phyloP scores from a whole-genome alignment of 2,113 vertebrate species.

The Cyanoderma ruficeps region DNA sequence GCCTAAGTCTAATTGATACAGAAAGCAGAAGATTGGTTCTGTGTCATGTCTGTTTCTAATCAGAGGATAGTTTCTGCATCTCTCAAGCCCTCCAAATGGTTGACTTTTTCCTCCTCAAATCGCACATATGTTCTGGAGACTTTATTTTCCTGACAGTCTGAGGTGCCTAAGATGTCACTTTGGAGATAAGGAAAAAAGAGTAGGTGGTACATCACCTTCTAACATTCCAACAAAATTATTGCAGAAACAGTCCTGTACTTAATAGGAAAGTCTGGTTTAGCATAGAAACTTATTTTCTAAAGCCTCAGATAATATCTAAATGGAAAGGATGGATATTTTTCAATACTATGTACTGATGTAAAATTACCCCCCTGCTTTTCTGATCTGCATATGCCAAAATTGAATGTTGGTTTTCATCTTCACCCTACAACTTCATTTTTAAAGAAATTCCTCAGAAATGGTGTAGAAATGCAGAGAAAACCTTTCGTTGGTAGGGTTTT shows the following conservation, averaged over 20 bases:
- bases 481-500: rapidly evolving
- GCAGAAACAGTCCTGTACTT: neutral
- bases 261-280: neutral
- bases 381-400: neutral
- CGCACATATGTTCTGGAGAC: neutral
- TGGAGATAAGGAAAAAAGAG: neutral
- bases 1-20: neutral
- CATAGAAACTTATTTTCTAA: neutral
- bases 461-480: neutral
- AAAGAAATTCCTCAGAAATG: neutral
- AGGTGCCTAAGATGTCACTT: neutral
- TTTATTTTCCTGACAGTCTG: neutral
- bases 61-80: neutral
- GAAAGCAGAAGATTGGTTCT: neutral
- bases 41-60: neutral
- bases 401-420: neutral
- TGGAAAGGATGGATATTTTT: neutral
- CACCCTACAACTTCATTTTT: neutral
- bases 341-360: neutral
- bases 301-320: neutral
- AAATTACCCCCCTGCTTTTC: neutral
- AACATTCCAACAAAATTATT: neutral
- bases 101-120: neutral
- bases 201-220: neutral
- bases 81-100: neutral